Base-by-base conservation (phyloP, 2,113 vertebrate species). In the Microtus ochrogaster region DNA sequence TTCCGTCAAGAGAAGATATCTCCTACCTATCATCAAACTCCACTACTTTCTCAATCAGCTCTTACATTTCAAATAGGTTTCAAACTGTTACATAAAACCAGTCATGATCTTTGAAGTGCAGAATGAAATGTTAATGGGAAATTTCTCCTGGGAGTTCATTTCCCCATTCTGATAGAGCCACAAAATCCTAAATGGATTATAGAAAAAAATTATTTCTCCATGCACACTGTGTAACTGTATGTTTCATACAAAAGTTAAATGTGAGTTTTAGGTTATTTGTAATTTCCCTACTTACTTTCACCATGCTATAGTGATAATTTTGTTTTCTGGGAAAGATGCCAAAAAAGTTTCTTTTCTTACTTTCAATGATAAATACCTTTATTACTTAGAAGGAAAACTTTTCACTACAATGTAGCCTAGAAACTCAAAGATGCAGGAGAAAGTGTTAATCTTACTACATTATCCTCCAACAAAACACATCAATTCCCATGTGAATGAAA, bases 321-420 rank as follows among this genome's bases (percentile, higher is more conserved):
- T 91, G 63, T 68, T 81, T 68, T 36, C 84, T 90, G 81, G 96
- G 90, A 98, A 3, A 74, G 30, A 65, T 96, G 92, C 93, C 96
- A 95, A 94, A 84, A 73, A 95, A 93, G 52, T 93, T 90, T 44
- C 77, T 81, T 93, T 63, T 93, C 79, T 93, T 90, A 77, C 70
- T 96, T 96, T 68, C 61, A 92, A 28, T 93, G 77, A 96, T 83
- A 92, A 96, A 94, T 8, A 92, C 66, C 92, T 82, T 95, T 90
- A 85, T 65, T n/a, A 36, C 66, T 92, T n/a, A 91, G 55, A 86
- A 94, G 81, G 63, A 94, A 95, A 95, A 88, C 4, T 94, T 96
- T 90, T 52, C 65, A 94, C 22, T 90, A 33, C 10, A 63, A 28
- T 91, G 49, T 76, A 95, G 79, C 94, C 94, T 94, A 86, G 39